Percentiles rank a stretch among this genome's conserved stretches.
Evolutionary conservation across 2,113 vertebrate genomes (phyloP).

Genomic region (Sorex fumeus): DNA sequence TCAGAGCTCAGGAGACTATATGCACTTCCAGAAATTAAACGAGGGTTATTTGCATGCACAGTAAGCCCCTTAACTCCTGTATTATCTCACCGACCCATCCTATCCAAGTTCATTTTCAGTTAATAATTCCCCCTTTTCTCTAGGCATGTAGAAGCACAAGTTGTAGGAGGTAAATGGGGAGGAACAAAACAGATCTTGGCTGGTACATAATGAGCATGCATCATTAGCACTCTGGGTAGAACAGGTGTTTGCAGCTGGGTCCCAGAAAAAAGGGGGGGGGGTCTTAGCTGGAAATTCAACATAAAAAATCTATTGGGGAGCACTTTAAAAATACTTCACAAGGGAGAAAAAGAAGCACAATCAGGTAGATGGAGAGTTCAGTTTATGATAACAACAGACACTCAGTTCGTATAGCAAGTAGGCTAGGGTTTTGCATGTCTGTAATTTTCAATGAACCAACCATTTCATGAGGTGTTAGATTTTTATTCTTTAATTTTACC

Average conservation of each 20-base stretch:
- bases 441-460: not conserved
- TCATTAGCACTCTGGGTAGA: not conserved
- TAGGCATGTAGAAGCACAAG: not conserved
- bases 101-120: not conserved
- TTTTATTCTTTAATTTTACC: not conserved
- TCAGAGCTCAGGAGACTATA: no score
- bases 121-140: not conserved
- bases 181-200: not conserved
- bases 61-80: no score
- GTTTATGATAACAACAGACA: not conserved
- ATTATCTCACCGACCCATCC: no score
- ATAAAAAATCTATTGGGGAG: not conserved
- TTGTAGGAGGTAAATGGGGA: not conserved
- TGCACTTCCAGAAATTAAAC: no score
- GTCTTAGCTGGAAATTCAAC: not conserved
- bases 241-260: not conserved
- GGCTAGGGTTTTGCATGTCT: not conserved
- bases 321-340: not conserved
- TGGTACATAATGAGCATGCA: not conserved
- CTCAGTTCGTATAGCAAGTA: not conserved
- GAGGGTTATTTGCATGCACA: no score
- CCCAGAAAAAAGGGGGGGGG: not conserved
- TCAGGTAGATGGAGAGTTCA: not conserved
- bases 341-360: not conserved
- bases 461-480: not conserved